Evolutionary conservation across 2,888 invertebrate genomes (phyloP), one percentile per base, ranked within the genome.

Genomic region (Xanthia icteritia): DNA sequence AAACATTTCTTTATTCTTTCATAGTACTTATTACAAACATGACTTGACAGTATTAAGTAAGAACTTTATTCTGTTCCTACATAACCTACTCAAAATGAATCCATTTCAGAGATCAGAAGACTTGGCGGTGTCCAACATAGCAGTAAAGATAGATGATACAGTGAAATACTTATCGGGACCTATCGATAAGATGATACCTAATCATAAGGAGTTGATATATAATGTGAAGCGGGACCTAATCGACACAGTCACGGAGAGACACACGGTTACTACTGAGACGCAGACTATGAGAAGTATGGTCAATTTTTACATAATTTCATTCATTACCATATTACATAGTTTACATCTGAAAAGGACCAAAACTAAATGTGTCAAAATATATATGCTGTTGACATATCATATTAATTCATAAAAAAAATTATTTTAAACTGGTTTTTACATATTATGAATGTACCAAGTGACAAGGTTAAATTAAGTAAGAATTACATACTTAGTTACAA

Each of bases 201-300:
- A 94, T n/a, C 96, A 97, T 88, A 97, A 97, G 76, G 97, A 97
- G 42, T 92, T 98, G 5, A 96, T 98, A 83, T 97, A 97, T 77
- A 97, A 96, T 72, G 94, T 98, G 66, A 97, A 97, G 89, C 97
- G 97, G 73, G 97, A 98, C 84, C 94, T 98, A 0, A 95, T 98
- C 70, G 97, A 97, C n/a, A 97, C 97, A 66, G 96, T 98, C 58
- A 95, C 96, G 0, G 93, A 93, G 20, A 94, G 92, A 27, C 87
- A 94, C 15, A 97, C 95, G 42, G 91, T 87, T 39, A 93, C 96
- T 20, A 94, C 95, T 1, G 97, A 97, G 87, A 97, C 97, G 54
- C 95, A 96, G 83, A 97, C 97, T 48, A 70, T 88, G 42, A 89
- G 92, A 76, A 90, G 94, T 95, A 90, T 88, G 91, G 56, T 39